Evolutionary conservation across 2,113 vertebrate genomes (phyloP).

Genomic region (Pycnonotus jocosus): DNA sequence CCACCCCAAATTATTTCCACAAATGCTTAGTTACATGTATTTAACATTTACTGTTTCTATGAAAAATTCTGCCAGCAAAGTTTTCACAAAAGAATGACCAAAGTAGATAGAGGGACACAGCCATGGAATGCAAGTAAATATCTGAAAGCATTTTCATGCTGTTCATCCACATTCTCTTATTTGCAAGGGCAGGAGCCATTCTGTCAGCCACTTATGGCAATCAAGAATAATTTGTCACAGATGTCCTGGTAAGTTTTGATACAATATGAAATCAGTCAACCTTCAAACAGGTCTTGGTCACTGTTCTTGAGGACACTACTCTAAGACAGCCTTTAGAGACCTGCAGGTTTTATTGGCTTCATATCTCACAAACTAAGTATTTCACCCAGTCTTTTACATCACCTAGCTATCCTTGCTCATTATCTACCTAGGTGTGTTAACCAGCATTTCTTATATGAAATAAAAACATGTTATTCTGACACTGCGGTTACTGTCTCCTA

Average conservation of each 20-base stretch:
- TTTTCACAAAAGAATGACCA: background rate
- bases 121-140: background rate
- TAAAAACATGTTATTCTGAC: conserved; percentile 37
- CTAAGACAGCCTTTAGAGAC: background rate
- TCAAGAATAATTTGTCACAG: background rate
- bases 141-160: background rate
- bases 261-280: background rate
- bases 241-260: background rate
- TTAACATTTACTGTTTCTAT: background rate
- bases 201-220: background rate
- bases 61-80: background rate
- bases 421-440: conserved; percentile 12
- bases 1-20: background rate
- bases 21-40: background rate
- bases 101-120: background rate
- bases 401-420: background rate
- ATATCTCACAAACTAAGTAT: background rate
- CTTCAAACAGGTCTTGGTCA: background rate
- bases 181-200: background rate
- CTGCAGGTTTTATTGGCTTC: background rate
- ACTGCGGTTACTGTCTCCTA: conserved; percentile 34
- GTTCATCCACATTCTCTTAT: background rate
- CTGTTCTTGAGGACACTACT: background rate
- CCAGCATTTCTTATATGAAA: conserved; percentile 11
- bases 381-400: background rate